Conservation (phyloP, 2,888 invertebrate species). For the Ophraella communa region DNA sequence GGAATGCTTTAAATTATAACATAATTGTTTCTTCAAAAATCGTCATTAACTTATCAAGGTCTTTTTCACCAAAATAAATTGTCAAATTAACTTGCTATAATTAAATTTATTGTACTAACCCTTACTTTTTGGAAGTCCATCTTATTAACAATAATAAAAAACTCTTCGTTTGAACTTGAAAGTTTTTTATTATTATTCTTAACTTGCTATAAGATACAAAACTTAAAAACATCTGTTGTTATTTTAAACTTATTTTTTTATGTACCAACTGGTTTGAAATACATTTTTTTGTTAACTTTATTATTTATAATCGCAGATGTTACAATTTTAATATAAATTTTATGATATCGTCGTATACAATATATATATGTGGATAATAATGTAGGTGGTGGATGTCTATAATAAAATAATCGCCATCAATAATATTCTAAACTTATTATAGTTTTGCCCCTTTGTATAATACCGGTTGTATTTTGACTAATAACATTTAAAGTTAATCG, state of each 20-base stretch:
- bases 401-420: constrained; percentile 1
- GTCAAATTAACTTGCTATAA: no score
- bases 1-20: no score
- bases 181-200: no score
- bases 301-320: background rate
- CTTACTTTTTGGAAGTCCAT: no score
- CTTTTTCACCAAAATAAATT: no score
- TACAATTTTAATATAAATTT: background rate
- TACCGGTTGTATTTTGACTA: background rate
- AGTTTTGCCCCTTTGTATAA: background rate
- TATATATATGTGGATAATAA: background rate
- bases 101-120: no score
- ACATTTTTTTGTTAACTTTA: background rate
- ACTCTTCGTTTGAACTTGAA: no score
- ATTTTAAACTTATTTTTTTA: background rate
- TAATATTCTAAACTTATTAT: background rate
- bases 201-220: no score
- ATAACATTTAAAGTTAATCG: background rate
- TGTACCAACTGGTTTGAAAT: background rate
- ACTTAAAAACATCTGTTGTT: no score
- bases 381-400: constrained; percentile 2
- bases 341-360: background rate
- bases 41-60: no score
- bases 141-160: no score
- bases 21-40: no score